Conservation (phyloP, 2,797 vertebrate species). For the Macropus fuliginosus region DNA sequence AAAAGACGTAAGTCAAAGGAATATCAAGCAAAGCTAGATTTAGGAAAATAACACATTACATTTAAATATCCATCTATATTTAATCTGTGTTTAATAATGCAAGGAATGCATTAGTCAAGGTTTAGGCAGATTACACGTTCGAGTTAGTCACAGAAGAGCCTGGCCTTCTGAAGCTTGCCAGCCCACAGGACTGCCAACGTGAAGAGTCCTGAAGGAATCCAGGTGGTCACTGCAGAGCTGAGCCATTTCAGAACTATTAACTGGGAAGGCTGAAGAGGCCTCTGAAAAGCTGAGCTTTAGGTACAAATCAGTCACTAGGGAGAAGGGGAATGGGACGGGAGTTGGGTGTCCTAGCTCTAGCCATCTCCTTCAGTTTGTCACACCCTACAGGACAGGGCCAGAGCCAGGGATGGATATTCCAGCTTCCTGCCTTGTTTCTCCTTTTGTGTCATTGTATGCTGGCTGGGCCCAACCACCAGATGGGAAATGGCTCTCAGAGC, state of each 20-base stretch:
- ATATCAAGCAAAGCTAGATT: conserved; percentile 63
- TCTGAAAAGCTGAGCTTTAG: conserved; percentile 42
- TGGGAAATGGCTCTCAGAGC: conserved; percentile 53
- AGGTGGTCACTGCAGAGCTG: conserved; percentile 33
- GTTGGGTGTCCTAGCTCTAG: conserved; percentile 65
- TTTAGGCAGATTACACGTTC: conserved; percentile 59
- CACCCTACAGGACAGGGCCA: conserved; percentile 70
- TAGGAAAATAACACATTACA: conserved; percentile 57
- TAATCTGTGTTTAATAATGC: conserved; percentile 69
- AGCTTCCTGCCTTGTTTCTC: conserved; percentile 62
- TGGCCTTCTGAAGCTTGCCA: conserved; percentile 40
- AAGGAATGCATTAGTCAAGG: conserved; percentile 60
- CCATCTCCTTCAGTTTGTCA: conserved; percentile 46
- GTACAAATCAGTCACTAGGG: neutral
- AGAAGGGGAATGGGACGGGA: neutral
- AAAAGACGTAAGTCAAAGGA: conserved; percentile 67
- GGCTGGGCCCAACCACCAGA: conserved; percentile 66
- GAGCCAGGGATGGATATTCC: conserved; percentile 17
- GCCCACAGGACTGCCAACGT: neutral
- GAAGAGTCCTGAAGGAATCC: neutral
- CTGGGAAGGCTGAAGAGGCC: conserved; percentile 54
- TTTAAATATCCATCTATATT: conserved; percentile 65
- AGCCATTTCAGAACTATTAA: conserved; percentile 23
- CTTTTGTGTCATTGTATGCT: conserved; percentile 70
- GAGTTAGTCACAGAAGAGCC: neutral